A percentile compares a stretch with the other conserved stretches of the same genome.
Conservation (phyloP, 30 jellyfish, hydroid and myxozoan species). For the Chironex yamaguchii region DNA sequence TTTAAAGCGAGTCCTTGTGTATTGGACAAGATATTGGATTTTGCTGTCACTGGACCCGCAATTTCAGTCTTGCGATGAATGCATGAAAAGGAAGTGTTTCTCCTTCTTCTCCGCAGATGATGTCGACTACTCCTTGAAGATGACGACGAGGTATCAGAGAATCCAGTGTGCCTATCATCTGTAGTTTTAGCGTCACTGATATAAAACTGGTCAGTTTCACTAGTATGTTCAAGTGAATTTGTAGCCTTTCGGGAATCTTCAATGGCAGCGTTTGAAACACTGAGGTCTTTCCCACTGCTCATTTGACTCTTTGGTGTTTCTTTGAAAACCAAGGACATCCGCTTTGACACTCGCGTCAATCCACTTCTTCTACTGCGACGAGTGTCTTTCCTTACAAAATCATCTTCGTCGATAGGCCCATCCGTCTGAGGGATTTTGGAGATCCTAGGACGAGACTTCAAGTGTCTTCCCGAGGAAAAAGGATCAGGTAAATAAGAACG, state of each 20-base stretch:
- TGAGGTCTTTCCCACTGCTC: no score
- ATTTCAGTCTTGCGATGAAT: background rate
- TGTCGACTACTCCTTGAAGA: background rate
- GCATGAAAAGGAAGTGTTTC: background rate
- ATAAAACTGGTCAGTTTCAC: background rate
- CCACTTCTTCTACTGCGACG: conserved; percentile 3
- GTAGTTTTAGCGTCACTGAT: background rate
- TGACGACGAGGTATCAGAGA: background rate
- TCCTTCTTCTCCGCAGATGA: no score
- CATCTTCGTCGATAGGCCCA: conserved; percentile 76
- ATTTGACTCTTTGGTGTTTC: no score
- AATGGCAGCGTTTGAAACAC: no score
- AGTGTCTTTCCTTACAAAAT: conserved; percentile 31
- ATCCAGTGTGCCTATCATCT: background rate
- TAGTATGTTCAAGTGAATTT: background rate
- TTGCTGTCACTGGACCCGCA: background rate
- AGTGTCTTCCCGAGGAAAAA: no score
- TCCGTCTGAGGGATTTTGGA: conserved; percentile 83
- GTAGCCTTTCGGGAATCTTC: background rate
- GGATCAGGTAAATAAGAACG: no score
- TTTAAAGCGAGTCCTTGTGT: background rate
- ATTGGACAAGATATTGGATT: background rate
- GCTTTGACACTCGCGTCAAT: background rate
- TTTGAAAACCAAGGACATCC: background rate
- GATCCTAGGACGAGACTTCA: no score